Conservation (phyloP, 2,797 vertebrate genomes). For the Xiphorhynchus erythropygius region DNA sequence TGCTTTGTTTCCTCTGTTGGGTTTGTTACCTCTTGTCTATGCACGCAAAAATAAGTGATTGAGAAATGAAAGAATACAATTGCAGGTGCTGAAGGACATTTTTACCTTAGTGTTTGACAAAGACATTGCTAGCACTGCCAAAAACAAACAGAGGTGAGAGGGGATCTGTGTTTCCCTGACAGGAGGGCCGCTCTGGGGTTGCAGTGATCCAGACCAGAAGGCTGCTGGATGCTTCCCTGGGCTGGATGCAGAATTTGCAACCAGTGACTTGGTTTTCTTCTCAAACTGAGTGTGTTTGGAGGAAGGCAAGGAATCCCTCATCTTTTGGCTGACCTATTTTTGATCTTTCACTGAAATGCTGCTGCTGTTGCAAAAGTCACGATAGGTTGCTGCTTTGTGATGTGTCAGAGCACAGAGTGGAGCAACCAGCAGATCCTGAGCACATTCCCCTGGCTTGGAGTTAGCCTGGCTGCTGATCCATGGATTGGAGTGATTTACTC, state of each 20-base stretch:
- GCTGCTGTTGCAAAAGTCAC: background rate
- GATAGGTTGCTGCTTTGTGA: background rate
- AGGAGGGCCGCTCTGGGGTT: background rate
- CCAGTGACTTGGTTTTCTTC: background rate
- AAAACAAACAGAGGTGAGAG: slow-evolving; percentile 20
- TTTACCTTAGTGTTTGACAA: slow-evolving; percentile 6
- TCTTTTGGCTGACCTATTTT: background rate
- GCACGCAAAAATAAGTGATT: background rate
- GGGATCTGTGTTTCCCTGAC: background rate
- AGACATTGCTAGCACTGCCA: background rate
- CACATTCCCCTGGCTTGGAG: background rate
- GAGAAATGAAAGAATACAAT: background rate
- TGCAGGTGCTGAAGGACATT: background rate
- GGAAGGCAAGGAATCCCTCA: background rate
- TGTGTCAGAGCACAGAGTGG: background rate
- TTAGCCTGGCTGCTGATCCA: background rate
- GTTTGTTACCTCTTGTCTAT: background rate
- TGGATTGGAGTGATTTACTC: background rate
- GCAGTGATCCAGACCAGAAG: background rate
- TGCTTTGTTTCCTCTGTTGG: background rate
- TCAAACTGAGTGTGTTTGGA: background rate
- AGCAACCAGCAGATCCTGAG: background rate
- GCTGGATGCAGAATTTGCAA: background rate
- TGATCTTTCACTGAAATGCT: background rate
- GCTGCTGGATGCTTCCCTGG: background rate